phyloP scores from a whole-genome alignment of 2,113 vertebrate species.

The Gavialis gangeticus region DNA sequence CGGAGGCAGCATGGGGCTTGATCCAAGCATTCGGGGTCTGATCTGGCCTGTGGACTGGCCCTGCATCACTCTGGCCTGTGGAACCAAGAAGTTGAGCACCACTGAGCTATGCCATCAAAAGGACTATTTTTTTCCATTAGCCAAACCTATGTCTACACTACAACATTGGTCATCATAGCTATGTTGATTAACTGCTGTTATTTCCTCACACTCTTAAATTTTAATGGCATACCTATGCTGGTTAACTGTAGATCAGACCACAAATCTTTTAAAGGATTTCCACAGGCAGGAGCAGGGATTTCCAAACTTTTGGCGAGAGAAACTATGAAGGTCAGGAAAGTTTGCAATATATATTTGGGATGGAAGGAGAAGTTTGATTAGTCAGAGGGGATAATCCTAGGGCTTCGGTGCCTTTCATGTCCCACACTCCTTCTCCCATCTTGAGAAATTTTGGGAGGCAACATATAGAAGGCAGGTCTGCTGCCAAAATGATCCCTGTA shows the following conservation, averaged over 20 bases:
- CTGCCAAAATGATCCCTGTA: background rate
- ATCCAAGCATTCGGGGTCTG: too few relatives aligned
- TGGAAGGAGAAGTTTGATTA: background rate
- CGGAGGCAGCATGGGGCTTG: too few relatives aligned
- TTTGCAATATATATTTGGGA: background rate
- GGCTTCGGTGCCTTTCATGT: background rate
- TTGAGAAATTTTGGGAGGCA: background rate
- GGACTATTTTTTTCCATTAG: background rate
- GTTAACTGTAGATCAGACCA: background rate
- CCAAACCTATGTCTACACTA: background rate
- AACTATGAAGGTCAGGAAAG: background rate
- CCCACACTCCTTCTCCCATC: background rate
- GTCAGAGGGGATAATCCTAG: background rate
- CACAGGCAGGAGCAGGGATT: background rate
- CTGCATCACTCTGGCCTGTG: background rate
- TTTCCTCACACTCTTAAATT: background rate
- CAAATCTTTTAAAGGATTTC: constrained; percentile 23
- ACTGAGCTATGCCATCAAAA: background rate
- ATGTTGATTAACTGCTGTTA: background rate
- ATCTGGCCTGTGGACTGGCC: too few relatives aligned
- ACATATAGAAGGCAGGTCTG: background rate
- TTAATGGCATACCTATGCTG: background rate
- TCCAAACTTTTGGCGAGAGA: constrained; percentile 1
- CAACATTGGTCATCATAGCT: background rate
- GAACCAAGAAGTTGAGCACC: background rate